A percentile compares a stretch with the other conserved stretches of the same genome.
phyloP scores from a whole-genome alignment of 2,888 invertebrate genomes.

The Lochmaea capreae region DNA sequence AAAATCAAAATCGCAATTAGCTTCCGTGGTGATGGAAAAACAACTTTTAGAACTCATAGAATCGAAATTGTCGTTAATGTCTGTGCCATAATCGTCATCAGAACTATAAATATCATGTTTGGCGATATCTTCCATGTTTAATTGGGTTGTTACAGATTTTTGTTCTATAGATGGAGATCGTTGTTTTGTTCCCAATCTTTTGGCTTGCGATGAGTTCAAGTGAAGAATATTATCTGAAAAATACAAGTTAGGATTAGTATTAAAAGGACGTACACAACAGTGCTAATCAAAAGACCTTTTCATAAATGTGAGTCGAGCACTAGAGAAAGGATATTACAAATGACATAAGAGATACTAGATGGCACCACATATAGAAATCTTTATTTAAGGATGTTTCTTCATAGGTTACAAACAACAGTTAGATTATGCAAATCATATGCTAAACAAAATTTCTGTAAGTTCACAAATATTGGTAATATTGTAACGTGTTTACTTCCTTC shows the following conservation, averaged over 20 bases:
- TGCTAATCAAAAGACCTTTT: background rate
- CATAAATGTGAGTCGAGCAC: background rate
- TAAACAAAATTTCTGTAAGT: too few relatives aligned
- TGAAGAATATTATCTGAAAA: slow-evolving; percentile 26
- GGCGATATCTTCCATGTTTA: slow-evolving; percentile 38
- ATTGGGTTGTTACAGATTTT: slow-evolving; percentile 31
- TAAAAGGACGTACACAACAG: background rate
- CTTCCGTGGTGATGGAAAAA: slow-evolving; percentile 73
- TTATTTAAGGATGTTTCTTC: too few relatives aligned
- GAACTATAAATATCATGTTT: slow-evolving; percentile 59
- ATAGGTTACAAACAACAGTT: too few relatives aligned
- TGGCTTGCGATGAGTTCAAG: background rate
- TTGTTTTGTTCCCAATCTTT: slow-evolving; percentile 11
- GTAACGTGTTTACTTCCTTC: too few relatives aligned
- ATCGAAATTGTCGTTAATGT: slow-evolving; percentile 59
- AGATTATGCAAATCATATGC: too few relatives aligned
- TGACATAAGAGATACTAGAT: too few relatives aligned
- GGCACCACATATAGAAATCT: too few relatives aligned
- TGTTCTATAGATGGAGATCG: slow-evolving; percentile 23
- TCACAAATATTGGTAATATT: too few relatives aligned
- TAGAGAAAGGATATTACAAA: too few relatives aligned
- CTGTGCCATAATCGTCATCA: slow-evolving; percentile 60
- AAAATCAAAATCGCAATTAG: slow-evolving; percentile 75
- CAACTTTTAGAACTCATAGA: slow-evolving; percentile 64
- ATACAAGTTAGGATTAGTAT: slow-evolving; percentile 11